These are phyloP conservation scores for Micropoecilia bifurca DNA, from an alignment of 2,797 vertebrate genomes.

Conservation along the genomic window DNA sequence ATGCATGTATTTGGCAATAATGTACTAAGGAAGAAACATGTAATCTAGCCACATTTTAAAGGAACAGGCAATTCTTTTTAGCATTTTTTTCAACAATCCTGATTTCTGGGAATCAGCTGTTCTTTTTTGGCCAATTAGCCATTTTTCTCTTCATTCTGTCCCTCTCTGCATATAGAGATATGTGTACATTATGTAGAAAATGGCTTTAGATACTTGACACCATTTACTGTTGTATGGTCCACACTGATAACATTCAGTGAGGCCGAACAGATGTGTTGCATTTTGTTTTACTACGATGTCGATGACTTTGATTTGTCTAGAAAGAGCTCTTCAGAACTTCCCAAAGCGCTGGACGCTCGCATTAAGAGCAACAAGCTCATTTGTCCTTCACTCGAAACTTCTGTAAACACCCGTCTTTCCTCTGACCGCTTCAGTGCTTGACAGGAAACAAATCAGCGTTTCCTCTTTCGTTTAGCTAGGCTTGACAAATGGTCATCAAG, in stretches of 20 bases:
- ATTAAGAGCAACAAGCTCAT: constrained; percentile 23
- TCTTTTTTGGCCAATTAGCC: not conserved
- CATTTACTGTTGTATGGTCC: not conserved
- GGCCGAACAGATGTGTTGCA: not conserved
- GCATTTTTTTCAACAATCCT: not conserved
- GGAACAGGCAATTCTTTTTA: not conserved
- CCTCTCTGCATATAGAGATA: not conserved
- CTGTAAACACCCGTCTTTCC: constrained; percentile 33
- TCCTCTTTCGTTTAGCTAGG: constrained; percentile 36
- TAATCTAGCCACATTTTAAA: not conserved
- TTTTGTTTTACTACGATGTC: constrained; percentile 15
- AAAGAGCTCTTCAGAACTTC: constrained; percentile 24
- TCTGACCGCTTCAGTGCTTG: constrained; percentile 19
- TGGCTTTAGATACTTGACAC: not conserved
- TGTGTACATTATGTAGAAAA: not conserved
- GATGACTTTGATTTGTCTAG: constrained; percentile 28
- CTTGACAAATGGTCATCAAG: constrained; percentile 6
- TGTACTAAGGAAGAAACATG: not conserved
- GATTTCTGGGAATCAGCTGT: not conserved
- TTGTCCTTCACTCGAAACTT: constrained; percentile 42
- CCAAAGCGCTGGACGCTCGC: constrained; percentile 9
- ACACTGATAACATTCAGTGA: not conserved
- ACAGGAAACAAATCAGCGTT: constrained; percentile 63
- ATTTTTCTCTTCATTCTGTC: not conserved
- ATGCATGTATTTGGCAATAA: not conserved